phyloP scores from a whole-genome alignment of 1,140 invertebrate species.

The Drosophila dunni region DNA sequence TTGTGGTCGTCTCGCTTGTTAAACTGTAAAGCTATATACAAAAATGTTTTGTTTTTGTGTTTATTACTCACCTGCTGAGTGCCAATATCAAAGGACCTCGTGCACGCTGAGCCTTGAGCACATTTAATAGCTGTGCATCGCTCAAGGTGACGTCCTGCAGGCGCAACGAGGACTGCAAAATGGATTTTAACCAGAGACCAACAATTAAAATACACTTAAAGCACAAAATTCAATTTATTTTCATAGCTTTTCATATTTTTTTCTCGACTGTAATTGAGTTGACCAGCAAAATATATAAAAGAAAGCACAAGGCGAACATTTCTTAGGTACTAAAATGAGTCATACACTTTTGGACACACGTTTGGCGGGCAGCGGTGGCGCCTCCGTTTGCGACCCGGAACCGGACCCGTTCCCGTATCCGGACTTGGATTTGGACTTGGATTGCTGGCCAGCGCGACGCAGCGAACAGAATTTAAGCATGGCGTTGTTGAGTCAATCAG shows the following conservation, averaged over 20 bases:
- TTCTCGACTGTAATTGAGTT: conserved; percentile 45
- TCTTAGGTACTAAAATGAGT: conserved; percentile 29
- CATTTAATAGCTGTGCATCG: conserved; percentile 64
- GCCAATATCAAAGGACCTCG: conserved; percentile 72
- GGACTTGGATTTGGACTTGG: background rate
- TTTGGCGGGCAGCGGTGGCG: conserved; percentile 37
- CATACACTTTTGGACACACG: conserved; percentile 75
- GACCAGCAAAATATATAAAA: conserved; percentile 3
- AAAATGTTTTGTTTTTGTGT: background rate
- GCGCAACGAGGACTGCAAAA: conserved; percentile 61
- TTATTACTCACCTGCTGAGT: conserved; percentile 70
- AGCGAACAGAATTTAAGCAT: conserved; percentile 77
- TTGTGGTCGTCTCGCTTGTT: background rate
- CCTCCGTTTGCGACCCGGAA: background rate
- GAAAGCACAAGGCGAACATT: conserved; percentile 29
- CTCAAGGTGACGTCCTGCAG: conserved; percentile 66
- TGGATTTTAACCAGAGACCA: background rate
- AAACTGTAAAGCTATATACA: too few relatives aligned
- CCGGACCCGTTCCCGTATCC: too few relatives aligned
- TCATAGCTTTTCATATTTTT: too few relatives aligned
- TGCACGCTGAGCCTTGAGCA: conserved; percentile 69
- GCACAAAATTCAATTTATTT: conserved; percentile 27
- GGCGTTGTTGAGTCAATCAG: conserved; percentile 14
- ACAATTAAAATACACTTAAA: conserved; percentile 45
- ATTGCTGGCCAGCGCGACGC: conserved; percentile 36